phyloP scores from a whole-genome alignment of 2,113 vertebrate genomes.

The Festucalex cinctus region DNA sequence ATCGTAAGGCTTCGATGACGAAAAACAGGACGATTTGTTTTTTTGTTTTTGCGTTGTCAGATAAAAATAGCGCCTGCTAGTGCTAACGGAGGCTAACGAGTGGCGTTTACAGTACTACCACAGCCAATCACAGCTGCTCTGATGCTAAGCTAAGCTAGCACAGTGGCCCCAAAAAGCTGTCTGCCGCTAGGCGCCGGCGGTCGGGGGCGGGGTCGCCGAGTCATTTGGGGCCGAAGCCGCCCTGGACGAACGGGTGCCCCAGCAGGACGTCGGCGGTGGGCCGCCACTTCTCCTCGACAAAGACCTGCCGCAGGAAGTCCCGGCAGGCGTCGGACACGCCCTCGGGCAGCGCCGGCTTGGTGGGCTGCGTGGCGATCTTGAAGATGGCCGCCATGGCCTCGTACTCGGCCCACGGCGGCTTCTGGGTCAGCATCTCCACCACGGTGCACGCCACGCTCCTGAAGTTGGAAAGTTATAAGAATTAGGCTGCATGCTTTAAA shows the following conservation, averaged over 20 bases:
- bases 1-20: conserved; percentile 66
- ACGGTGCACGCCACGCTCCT: conserved; percentile 91
- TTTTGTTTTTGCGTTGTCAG: conserved; percentile 29
- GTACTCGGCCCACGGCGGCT: conserved; percentile 87
- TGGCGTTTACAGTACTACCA: conserved; percentile 53
- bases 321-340: conserved; percentile 78
- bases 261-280: conserved; percentile 84
- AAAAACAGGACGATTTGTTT: conserved; percentile 29
- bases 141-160: background rate
- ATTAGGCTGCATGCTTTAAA: background rate
- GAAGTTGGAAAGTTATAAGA: background rate
- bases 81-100: conserved; percentile 37
- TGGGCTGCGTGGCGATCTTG: conserved; percentile 89
- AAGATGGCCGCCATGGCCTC: conserved; percentile 93
- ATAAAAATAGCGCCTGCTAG: conserved; percentile 59
- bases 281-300: conserved; percentile 86
- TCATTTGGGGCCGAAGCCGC: conserved; percentile 72
- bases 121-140: conserved; percentile 17
- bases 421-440: conserved; percentile 91
- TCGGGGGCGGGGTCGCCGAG: conserved; percentile 9
- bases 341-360: conserved; percentile 83
- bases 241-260: conserved; percentile 80
- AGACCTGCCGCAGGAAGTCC: conserved; percentile 85
- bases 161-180: background rate
- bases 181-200: conserved; percentile 29